A percentile compares a stretch with the other conserved stretches of the same genome.
Conservation (phyloP, 23 tunicate genomes). For the Trididemnum nubilum region DNA sequence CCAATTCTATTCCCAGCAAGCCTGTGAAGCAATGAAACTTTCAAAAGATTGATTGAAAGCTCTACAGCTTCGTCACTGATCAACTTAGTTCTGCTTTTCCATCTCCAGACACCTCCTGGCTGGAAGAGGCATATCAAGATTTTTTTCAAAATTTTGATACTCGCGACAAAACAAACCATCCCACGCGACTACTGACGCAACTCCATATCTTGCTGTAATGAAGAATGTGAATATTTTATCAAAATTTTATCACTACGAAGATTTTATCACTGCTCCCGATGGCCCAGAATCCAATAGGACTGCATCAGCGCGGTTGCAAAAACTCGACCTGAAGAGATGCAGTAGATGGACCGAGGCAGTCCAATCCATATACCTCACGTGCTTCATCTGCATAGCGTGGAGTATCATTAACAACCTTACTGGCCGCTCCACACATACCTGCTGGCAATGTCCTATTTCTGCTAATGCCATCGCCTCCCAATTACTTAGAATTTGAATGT, state of each 20-base stretch:
- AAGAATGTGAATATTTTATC: conserved; percentile 1
- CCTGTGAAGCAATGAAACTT: conserved; percentile 28
- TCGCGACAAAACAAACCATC: conserved; percentile 10
- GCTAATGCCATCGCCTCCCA: conserved; percentile 42
- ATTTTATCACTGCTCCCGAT: neutral
- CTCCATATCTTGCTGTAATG: conserved; percentile 19
- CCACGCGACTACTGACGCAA: conserved; percentile 20
- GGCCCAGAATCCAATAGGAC: conserved; percentile 4
- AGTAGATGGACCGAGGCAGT: conserved; percentile 24
- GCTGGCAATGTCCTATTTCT: conserved; percentile 19
- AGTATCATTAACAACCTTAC: conserved; percentile 26
- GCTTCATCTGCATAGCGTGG: conserved; percentile 23
- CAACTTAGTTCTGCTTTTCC: neutral
- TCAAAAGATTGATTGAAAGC: neutral
- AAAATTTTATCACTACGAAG: neutral
- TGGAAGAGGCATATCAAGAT: conserved; percentile 19
- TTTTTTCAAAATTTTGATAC: neutral
- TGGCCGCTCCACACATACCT: conserved; percentile 9
- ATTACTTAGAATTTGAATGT: neutral
- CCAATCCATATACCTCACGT: conserved; percentile 33
- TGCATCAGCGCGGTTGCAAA: neutral
- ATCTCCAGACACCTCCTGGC: neutral
- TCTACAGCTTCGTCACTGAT: conserved; percentile 1
- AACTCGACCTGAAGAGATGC: conserved; percentile 4
- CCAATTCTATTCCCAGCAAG: neutral